These are phyloP conservation scores for Penaeus japonicus DNA, from an alignment of 1,140 invertebrate genomes.

Conservation along the genomic window DNA sequence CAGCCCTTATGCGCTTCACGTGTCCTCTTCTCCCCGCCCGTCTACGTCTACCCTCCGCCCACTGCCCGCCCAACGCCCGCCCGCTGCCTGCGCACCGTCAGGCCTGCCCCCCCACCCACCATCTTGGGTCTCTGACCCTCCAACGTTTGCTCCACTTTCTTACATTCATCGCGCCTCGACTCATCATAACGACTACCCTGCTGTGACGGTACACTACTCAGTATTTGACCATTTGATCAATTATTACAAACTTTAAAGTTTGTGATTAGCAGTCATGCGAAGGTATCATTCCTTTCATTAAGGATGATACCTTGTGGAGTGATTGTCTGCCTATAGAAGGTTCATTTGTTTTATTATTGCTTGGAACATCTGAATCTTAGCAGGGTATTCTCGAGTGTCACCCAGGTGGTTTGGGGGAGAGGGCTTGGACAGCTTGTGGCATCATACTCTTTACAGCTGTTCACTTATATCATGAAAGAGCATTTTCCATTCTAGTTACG, in stretches of 20 bases:
- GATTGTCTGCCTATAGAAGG: slow-evolving; percentile 51
- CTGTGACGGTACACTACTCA: slow-evolving; percentile 58
- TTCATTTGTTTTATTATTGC: slow-evolving; percentile 46
- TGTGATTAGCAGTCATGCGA: slow-evolving; percentile 50
- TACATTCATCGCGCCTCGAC: slow-evolving; percentile 56
- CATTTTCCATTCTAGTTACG: slow-evolving; percentile 37
- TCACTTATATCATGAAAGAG: slow-evolving; percentile 26
- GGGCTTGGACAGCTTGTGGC: slow-evolving; percentile 52
- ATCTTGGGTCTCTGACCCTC: slow-evolving; percentile 56
- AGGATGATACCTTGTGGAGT: slow-evolving; percentile 48
- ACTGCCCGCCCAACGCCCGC: slow-evolving; percentile 56
- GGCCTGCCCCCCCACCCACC: slow-evolving; percentile 57
- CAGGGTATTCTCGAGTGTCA: slow-evolving; percentile 53
- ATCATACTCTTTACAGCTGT: slow-evolving; percentile 24
- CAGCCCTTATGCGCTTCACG: slow-evolving; percentile 56
- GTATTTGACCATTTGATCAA: slow-evolving; percentile 57
- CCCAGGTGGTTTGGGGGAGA: slow-evolving; percentile 54
- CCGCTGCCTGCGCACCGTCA: slow-evolving; percentile 56
- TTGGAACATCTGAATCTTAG: slow-evolving; percentile 47
- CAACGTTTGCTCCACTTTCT: slow-evolving; percentile 57
- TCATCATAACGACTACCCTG: slow-evolving; percentile 56
- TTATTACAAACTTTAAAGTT: slow-evolving; percentile 47
- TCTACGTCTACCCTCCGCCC: slow-evolving; percentile 57
- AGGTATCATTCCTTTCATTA: slow-evolving; percentile 41
- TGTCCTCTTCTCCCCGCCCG: slow-evolving; percentile 56